Evolutionary conservation across 1,140 invertebrate species (phyloP).

Genomic region (Calosoma granatense): DNA sequence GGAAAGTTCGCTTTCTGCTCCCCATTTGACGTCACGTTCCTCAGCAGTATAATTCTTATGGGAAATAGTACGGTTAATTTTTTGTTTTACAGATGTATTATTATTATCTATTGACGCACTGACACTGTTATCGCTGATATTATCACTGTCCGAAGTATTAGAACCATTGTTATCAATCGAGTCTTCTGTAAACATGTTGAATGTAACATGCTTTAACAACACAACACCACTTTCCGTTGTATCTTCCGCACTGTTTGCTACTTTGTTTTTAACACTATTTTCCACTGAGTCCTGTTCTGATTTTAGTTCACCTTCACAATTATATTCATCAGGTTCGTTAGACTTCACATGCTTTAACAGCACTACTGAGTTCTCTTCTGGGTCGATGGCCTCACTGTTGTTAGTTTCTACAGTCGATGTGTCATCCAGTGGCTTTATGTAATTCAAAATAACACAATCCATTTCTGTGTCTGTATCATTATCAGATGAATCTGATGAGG

Average conservation of each 20-base stretch:
- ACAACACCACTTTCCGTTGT: conserved; percentile 1
- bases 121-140: not conserved
- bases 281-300: not conserved
- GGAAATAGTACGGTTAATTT: too few relatives aligned
- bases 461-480: conserved; percentile 42
- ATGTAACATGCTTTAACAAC: conserved; percentile 8
- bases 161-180: too few relatives aligned
- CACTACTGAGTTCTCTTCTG: not conserved
- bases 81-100: not conserved
- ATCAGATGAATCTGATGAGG: conserved; percentile 42
- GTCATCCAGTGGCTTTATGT: conserved; percentile 31
- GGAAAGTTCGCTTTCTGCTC: not conserved
- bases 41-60: not conserved
- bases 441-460: conserved; percentile 37
- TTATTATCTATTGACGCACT: not conserved
- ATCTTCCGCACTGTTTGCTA: not conserved
- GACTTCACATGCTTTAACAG: not conserved
- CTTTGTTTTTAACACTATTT: not conserved
- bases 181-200: too few relatives aligned
- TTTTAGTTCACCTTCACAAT: conserved; percentile 18
- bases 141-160: too few relatives aligned
- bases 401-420: not conserved
- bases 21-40: not conserved
- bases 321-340: conserved; percentile 19
- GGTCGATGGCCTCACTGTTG: not conserved